Conservation (phyloP, 2,888 invertebrate species). For the Steromphala cineraria region DNA sequence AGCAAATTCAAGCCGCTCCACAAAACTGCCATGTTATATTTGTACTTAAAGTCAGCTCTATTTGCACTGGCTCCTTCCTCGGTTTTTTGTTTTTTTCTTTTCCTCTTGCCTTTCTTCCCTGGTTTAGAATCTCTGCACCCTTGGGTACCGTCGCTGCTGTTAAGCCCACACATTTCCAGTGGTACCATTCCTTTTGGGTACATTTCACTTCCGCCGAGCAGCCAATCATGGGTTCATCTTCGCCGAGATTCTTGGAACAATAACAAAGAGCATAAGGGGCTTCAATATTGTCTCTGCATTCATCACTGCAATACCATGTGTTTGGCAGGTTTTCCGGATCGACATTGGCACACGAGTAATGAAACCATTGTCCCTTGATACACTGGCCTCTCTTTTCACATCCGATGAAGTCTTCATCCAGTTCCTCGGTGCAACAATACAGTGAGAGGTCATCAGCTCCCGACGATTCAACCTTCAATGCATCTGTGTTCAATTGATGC, state of each 20-base stretch:
- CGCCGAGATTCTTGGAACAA: slow-evolving; percentile 33
- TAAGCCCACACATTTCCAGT: not conserved
- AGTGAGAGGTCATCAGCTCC: not conserved
- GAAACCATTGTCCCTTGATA: slow-evolving; percentile 33
- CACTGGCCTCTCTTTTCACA: slow-evolving; percentile 28
- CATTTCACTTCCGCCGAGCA: slow-evolving; percentile 32
- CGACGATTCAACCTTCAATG: not conserved
- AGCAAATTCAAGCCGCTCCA: slow-evolving; percentile 47
- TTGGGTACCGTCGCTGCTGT: slow-evolving; percentile 24
- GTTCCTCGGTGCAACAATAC: slow-evolving; percentile 30
- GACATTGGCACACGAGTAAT: slow-evolving; percentile 29
- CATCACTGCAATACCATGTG: slow-evolving; percentile 30
- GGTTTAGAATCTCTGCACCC: slow-evolving; percentile 34
- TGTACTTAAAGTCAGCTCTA: slow-evolving; percentile 19
- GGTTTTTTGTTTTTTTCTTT: no score
- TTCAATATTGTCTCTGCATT: not conserved
- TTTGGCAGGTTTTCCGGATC: slow-evolving; percentile 22
- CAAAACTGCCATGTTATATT: slow-evolving; percentile 30
- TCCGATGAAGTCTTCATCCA: slow-evolving; percentile 31
- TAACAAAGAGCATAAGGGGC: slow-evolving; percentile 28
- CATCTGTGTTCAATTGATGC: slow-evolving; percentile 23
- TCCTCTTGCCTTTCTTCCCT: slow-evolving; percentile 16
- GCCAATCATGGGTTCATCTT: slow-evolving; percentile 39
- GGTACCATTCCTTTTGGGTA: slow-evolving; percentile 35
- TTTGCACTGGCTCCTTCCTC: not conserved